Conservation (phyloP, 2,888 invertebrate genomes). For the Chaetogeoica ovagalla region DNA sequence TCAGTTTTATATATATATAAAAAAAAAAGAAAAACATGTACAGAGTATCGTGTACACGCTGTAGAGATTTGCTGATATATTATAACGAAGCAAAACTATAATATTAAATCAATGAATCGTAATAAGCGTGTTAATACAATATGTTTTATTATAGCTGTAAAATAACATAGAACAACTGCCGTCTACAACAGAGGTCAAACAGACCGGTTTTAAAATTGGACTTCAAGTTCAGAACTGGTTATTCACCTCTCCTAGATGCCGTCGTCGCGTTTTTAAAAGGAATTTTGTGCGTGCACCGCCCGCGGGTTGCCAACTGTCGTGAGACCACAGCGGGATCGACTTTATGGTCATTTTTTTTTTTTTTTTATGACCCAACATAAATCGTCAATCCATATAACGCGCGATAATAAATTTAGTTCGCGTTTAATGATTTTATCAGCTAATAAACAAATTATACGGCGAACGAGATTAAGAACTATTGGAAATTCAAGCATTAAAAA, state of each 20-base stretch:
- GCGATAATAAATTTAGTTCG: not conserved
- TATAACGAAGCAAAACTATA: not conserved
- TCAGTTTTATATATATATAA: not conserved
- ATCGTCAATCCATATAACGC: not conserved
- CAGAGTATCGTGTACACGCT: not conserved
- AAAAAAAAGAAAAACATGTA: too few species aligned
- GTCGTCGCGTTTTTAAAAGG: slow-evolving; percentile 22
- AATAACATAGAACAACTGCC: slow-evolving; percentile 23
- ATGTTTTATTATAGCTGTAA: slow-evolving; percentile 47
- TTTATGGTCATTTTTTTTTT: slow-evolving; percentile 38
- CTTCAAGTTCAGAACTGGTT: slow-evolving; percentile 52
- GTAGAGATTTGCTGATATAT: not conserved
- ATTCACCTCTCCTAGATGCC: slow-evolving; percentile 36
- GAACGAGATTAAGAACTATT: not conserved
- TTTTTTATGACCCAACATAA: not conserved
- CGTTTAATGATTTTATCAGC: not conserved
- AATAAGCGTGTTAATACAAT: slow-evolving; percentile 18
- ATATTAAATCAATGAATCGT: slow-evolving; percentile 1
- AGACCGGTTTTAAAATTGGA: slow-evolving; percentile 50
- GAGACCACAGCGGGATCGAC: slow-evolving; percentile 23
- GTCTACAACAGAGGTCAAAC: slow-evolving; percentile 42
- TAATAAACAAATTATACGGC: not conserved
- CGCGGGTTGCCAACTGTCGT: slow-evolving; percentile 22
- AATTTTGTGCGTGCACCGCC: slow-evolving; percentile 42
- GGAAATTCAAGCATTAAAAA: not conserved